Conservation (phyloP, 2,797 vertebrate species). For the Phrynocephalus forsythii region DNA sequence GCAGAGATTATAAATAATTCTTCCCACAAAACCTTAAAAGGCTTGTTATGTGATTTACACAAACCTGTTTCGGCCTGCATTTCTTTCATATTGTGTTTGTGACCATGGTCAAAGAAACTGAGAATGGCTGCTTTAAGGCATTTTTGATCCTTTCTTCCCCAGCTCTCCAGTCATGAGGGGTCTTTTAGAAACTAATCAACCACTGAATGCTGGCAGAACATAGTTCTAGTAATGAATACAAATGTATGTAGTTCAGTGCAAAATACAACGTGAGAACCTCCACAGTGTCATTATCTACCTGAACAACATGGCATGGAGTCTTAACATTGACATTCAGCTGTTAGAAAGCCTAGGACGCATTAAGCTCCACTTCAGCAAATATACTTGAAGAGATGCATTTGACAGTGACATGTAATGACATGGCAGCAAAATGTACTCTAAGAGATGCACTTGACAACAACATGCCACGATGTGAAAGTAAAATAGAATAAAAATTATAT, state of each 20-base stretch:
- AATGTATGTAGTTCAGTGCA: background rate
- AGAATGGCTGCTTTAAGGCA: too few relatives aligned
- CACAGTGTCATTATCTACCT: accelerated
- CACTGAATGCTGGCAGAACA: background rate
- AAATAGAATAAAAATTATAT: background rate
- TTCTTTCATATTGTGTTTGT: too few relatives aligned
- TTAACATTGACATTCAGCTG: background rate
- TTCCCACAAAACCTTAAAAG: too few relatives aligned
- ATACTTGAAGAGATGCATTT: background rate
- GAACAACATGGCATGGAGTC: background rate
- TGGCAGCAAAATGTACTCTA: background rate
- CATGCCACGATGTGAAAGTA: constrained; percentile 15
- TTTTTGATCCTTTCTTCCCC: too few relatives aligned
- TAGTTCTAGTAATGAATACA: background rate
- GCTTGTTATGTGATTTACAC: too few relatives aligned
- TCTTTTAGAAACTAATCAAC: too few relatives aligned
- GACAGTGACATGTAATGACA: constrained; percentile 19
- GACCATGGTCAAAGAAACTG: too few relatives aligned
- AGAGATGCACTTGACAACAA: background rate
- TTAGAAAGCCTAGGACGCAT: background rate
- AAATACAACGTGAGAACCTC: background rate
- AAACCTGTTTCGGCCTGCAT: too few relatives aligned
- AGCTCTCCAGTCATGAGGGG: too few relatives aligned
- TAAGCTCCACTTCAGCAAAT: background rate
- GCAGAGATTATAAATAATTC: too few relatives aligned